Evolutionary conservation across 1,140 invertebrate species (phyloP).

Genomic region (Trichogramma pretiosum): DNA sequence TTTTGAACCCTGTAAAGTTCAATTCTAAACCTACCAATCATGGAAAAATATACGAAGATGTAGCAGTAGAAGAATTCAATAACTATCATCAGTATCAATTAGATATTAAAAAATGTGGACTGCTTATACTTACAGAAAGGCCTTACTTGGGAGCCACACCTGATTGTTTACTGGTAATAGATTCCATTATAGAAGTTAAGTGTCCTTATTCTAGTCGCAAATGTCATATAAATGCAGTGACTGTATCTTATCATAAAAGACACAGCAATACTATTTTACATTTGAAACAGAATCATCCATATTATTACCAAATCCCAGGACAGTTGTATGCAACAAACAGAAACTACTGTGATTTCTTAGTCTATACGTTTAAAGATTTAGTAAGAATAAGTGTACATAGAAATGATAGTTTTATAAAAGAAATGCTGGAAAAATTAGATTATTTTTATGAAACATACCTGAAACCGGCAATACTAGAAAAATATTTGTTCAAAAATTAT

Average conservation of each 20-base stretch:
- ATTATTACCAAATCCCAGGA: slow-evolving; percentile 17
- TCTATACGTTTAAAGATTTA: slow-evolving; percentile 8
- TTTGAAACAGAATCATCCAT: slow-evolving; percentile 7
- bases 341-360: slow-evolving; percentile 12
- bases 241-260: slow-evolving; percentile 1
- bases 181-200: background rate
- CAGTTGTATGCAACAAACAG: slow-evolving; percentile 6
- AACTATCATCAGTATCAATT: background rate
- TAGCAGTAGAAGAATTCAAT: background rate
- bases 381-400: slow-evolving; percentile 5
- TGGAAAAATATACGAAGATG: background rate
- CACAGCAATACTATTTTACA: background rate
- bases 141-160: slow-evolving; percentile 1
- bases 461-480: background rate
- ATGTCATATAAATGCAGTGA: background rate
- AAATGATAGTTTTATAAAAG: slow-evolving; percentile 14
- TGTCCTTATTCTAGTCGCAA: background rate
- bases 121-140: slow-evolving; percentile 1
- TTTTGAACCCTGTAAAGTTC: slow-evolving; percentile 1
- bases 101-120: slow-evolving; percentile 1
- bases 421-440: slow-evolving; percentile 1
- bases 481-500: background rate
- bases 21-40: background rate
- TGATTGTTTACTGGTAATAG: background rate
- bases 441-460: slow-evolving; percentile 13